Conservation (phyloP, 2,113 vertebrate genomes). For the Colius striatus region DNA sequence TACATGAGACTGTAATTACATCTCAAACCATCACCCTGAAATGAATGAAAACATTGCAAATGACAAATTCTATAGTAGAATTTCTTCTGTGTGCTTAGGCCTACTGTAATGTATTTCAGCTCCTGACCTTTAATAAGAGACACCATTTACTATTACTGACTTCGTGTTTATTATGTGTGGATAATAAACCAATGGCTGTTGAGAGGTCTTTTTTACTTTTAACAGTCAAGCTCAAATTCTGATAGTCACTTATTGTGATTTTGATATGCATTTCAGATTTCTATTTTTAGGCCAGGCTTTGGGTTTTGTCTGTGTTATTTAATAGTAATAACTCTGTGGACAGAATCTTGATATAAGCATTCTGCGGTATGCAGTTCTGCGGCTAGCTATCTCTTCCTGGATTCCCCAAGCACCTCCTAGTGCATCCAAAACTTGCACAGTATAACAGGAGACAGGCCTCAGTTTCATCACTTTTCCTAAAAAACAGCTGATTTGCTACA, state of each 20-base stretch:
- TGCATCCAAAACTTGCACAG: background rate
- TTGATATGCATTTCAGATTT: background rate
- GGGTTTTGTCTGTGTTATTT: background rate
- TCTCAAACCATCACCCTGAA: background rate
- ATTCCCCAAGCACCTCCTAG: background rate
- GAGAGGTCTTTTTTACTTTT: background rate
- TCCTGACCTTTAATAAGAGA: background rate
- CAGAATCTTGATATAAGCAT: background rate
- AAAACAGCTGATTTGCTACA: background rate
- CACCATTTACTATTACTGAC: background rate
- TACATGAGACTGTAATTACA: background rate
- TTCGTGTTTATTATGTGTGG: background rate
- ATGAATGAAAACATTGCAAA: background rate
- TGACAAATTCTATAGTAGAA: background rate
- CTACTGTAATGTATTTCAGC: background rate
- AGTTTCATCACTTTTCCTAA: background rate
- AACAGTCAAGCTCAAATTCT: background rate
- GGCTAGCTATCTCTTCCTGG: background rate
- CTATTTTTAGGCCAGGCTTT: background rate
- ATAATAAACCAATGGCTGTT: background rate
- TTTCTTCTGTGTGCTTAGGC: background rate
- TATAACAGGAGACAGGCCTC: background rate
- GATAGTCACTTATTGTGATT: background rate
- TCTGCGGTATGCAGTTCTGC: background rate
- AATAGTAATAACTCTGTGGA: background rate